A percentile compares a stretch with the other conserved stretches of the same genome.
Evolutionary conservation across 35 echinoderm and acorn worm species (phyloP).

Genomic region (Amphiura filiformis): DNA sequence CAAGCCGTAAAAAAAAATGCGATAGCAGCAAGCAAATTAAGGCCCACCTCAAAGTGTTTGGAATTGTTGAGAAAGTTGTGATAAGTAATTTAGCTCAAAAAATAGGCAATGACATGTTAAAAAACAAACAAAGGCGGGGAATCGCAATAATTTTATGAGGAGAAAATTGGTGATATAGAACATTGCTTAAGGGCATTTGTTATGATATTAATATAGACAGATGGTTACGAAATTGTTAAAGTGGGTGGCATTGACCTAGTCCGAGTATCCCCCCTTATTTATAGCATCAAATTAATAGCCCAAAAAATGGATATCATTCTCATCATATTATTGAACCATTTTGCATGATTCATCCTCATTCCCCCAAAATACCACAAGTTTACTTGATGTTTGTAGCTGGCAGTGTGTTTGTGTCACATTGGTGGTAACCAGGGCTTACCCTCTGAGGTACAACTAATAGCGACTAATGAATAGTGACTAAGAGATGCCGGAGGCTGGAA

Average conservation of each 20-base stretch:
- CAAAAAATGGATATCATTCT: no score
- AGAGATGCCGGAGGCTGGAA: neutral
- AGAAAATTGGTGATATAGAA: neutral
- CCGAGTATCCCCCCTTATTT: neutral
- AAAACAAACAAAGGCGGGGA: neutral
- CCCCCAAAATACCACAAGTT: no score
- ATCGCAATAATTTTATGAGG: neutral
- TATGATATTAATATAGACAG: neutral
- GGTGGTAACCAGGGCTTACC: neutral
- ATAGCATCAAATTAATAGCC: neutral
- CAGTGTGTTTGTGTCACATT: neutral
- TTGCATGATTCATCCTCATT: neutral
- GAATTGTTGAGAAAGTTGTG: neutral
- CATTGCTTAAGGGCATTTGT: neutral
- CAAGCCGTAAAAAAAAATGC: neutral
- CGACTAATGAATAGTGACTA: constrained; percentile 8
- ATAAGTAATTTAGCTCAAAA: neutral
- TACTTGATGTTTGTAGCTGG: neutral
- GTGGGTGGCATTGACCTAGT: constrained; percentile 1
- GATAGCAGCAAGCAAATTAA: no score
- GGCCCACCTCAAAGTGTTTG: no score
- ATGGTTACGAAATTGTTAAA: neutral
- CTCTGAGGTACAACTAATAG: neutral
- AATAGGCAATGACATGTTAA: neutral
- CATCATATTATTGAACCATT: neutral